phyloP scores from a whole-genome alignment of 2,797 vertebrate genomes.

The Mycteria americana region DNA sequence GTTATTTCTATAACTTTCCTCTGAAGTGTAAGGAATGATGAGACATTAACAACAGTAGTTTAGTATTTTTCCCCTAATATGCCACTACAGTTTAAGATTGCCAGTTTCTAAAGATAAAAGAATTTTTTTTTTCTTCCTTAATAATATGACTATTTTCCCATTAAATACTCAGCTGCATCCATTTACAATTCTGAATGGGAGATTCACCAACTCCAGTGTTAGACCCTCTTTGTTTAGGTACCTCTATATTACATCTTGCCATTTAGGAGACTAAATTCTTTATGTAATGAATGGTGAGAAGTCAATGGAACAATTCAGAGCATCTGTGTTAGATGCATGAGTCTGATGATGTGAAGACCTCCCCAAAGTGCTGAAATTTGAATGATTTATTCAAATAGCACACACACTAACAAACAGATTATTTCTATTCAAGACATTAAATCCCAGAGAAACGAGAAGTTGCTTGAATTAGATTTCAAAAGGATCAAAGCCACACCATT shows the following conservation, averaged over 20 bases:
- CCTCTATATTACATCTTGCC: background rate
- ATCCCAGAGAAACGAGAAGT: background rate
- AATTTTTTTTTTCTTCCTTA: background rate
- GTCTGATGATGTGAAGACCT: background rate
- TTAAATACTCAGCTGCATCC: background rate
- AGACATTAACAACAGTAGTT: conserved; percentile 4
- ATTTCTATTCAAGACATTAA: background rate
- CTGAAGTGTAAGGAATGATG: conserved; percentile 11
- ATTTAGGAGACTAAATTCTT: background rate
- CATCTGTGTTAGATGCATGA: background rate
- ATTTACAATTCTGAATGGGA: background rate
- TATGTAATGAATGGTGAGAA: background rate
- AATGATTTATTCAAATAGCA: background rate
- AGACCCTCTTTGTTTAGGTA: background rate
- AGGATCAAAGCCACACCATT: background rate
- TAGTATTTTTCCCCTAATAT: background rate
- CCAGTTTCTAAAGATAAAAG: background rate
- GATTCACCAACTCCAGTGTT: background rate
- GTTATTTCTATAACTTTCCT: conserved; percentile 28
- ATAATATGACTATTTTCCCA: background rate
- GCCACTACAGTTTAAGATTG: conserved; percentile 24
- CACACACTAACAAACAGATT: background rate
- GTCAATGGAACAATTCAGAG: background rate
- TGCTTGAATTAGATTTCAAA: background rate
- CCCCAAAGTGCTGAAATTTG: background rate